Conservation (phyloP, 2,113 vertebrate species). For the Melierax canorus region DNA sequence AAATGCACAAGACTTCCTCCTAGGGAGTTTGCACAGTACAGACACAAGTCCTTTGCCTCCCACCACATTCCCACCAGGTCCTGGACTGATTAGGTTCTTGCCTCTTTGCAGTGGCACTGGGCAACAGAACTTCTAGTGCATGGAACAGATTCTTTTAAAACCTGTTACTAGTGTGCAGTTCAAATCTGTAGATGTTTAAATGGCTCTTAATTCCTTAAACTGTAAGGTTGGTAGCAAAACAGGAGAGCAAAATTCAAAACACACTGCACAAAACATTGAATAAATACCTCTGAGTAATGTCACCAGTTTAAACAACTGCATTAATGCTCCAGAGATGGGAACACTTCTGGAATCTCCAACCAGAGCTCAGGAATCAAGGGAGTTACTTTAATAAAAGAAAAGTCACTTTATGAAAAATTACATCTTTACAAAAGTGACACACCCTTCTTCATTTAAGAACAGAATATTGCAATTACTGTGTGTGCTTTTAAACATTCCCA, state of each 20-base stretch:
- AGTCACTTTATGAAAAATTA: slow-evolving; percentile 46
- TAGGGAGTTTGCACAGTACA: slow-evolving; percentile 29
- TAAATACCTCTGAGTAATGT: slow-evolving; percentile 50
- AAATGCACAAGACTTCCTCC: slow-evolving; percentile 54
- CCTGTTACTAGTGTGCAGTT: slow-evolving; percentile 52
- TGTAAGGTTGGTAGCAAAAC: slow-evolving; percentile 50
- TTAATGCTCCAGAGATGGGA: not conserved
- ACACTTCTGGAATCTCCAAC: not conserved
- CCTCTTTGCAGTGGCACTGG: slow-evolving; percentile 19
- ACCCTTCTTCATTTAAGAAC: slow-evolving; percentile 15
- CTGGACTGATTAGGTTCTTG: slow-evolving; percentile 1
- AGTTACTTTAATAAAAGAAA: slow-evolving; percentile 40
- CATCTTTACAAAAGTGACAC: slow-evolving; percentile 59
- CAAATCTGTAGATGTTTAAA: slow-evolving; percentile 27
- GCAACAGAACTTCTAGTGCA: slow-evolving; percentile 55
- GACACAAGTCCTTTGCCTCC: slow-evolving; percentile 11
- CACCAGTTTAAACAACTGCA: slow-evolving; percentile 33
- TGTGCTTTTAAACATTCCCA: slow-evolving; percentile 54
- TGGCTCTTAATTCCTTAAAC: slow-evolving; percentile 67
- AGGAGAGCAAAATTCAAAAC: slow-evolving; percentile 57
- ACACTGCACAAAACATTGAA: slow-evolving; percentile 60
- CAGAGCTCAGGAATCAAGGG: slow-evolving; percentile 7
- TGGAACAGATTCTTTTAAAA: slow-evolving; percentile 45
- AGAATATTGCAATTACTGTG: slow-evolving; percentile 3
- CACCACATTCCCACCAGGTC: not conserved